Conservation (phyloP, 2,797 vertebrate species). For the Halcyon leucocephala region DNA sequence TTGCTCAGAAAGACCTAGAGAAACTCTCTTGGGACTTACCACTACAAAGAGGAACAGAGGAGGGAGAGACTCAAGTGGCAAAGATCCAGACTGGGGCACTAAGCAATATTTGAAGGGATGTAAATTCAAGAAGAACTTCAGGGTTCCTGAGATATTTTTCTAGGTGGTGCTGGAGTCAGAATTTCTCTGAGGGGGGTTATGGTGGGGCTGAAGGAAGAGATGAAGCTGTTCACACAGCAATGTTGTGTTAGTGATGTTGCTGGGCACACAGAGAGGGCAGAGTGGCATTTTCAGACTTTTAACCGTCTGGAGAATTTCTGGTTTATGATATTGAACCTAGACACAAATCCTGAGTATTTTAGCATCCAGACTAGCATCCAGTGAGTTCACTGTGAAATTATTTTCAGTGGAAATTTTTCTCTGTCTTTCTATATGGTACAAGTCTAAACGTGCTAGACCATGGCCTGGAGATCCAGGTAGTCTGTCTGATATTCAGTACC, state of each 20-base stretch:
- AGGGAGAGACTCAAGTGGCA: not conserved
- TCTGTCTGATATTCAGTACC: not conserved
- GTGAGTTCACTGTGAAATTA: not conserved
- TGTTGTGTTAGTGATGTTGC: not conserved
- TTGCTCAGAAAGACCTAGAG: not conserved
- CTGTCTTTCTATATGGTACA: not conserved
- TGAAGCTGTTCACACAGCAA: fast-evolving
- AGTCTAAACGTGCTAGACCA: fast-evolving
- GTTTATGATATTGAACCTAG: not conserved
- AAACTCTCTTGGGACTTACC: fast-evolving
- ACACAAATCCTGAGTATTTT: not conserved
- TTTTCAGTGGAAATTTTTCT: not conserved
- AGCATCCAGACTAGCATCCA: not conserved
- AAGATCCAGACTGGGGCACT: not conserved
- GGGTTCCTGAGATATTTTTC: not conserved
- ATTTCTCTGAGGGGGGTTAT: not conserved
- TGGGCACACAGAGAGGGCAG: not conserved
- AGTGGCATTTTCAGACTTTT: not conserved
- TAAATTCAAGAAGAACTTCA: not conserved
- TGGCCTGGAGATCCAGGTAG: fast-evolving
- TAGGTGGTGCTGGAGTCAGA: not conserved
- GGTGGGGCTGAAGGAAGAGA: not conserved
- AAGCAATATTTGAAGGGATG: not conserved
- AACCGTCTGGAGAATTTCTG: not conserved
- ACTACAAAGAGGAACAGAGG: not conserved